Evolutionary conservation across 2,888 invertebrate species (phyloP), one percentile per base, ranked within the genome.

Genomic region (Acrobasis suavella): DNA sequence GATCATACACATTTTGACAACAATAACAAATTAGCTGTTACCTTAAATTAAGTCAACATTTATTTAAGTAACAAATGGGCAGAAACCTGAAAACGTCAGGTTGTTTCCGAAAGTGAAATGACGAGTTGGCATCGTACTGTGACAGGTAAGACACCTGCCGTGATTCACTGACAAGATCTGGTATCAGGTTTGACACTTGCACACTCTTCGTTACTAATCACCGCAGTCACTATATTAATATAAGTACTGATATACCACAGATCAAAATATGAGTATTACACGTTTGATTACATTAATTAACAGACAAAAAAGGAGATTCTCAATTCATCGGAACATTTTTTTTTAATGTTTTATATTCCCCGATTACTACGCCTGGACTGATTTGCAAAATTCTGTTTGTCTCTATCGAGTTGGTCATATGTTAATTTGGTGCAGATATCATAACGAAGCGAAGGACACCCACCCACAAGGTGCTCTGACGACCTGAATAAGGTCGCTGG

Each of bases 141-240:
- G 52, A 32, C 52, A 17, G 14, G 32, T 14, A 15, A n/a, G 38
- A 56, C 56, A 56, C 56, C 56, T 56, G 56, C 42, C 14, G 17
- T 56, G 17, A 56, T 16, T 56, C 56, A 42, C 42, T 56, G 56
- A 42, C 56, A 56, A 56, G 39, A 56, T 56, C 39, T 56, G 9
- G 10, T 9, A 56, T 42, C 56, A 42, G 17, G 6, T 56, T 56
- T 56, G 56, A 56, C 52, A 52, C 32, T 52, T 37, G 32, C 9
- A n/a, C 32, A 52, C 22, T 37, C 32, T 37, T 32, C 32, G 32
- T 32, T 52, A 52, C 52, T 52, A 52, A 52, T 52, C 14, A 7
- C 46, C 14, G 2, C 14, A 46, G 14, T 46, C n/a, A 46, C 46
- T 2, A 5, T 6, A 42, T 42, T 46, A 46, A 12, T n/a, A 5